Conservation (phyloP, 2,888 invertebrate species). For the Pheosia tremula region DNA sequence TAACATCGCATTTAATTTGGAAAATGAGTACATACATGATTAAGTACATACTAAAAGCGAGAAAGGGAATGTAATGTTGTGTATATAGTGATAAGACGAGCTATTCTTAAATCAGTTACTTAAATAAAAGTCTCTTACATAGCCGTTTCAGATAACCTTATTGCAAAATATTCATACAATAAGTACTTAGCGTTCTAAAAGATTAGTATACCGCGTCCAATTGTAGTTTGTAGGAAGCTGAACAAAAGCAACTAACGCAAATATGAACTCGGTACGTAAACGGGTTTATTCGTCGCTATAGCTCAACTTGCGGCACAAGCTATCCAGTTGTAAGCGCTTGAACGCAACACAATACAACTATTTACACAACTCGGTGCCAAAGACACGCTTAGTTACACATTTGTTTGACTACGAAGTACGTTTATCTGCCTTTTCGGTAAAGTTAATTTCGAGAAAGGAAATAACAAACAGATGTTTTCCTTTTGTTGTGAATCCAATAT, state of each 20-base stretch:
- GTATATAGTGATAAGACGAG: not conserved
- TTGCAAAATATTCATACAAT: not conserved
- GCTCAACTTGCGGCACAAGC: constrained; percentile 29
- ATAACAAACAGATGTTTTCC: constrained; percentile 17
- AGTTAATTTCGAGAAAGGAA: constrained; percentile 28
- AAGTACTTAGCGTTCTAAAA: not conserved
- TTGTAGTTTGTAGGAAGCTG: constrained; percentile 22
- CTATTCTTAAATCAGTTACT: not conserved
- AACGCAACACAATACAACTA: constrained; percentile 29
- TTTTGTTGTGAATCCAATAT: constrained; percentile 25
- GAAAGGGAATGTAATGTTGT: not conserved
- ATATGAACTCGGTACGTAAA: constrained; percentile 14
- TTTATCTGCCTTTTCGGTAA: constrained; percentile 27
- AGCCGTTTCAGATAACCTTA: not conserved
- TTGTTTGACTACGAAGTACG: constrained; percentile 19
- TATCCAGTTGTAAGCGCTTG: constrained; percentile 19
- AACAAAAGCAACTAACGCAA: constrained; percentile 18
- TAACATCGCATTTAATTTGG: too few relatives aligned
- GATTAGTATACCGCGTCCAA: constrained; percentile 6
- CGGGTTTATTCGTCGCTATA: constrained; percentile 33
- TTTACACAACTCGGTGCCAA: constrained; percentile 26
- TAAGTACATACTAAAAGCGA: too few relatives aligned
- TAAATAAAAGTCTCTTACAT: not conserved
- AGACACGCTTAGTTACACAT: constrained; percentile 32
- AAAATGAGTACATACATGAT: too few relatives aligned